Conservation (phyloP, 2,797 vertebrate genomes). For the Pipistrellus kuhlii region DNA sequence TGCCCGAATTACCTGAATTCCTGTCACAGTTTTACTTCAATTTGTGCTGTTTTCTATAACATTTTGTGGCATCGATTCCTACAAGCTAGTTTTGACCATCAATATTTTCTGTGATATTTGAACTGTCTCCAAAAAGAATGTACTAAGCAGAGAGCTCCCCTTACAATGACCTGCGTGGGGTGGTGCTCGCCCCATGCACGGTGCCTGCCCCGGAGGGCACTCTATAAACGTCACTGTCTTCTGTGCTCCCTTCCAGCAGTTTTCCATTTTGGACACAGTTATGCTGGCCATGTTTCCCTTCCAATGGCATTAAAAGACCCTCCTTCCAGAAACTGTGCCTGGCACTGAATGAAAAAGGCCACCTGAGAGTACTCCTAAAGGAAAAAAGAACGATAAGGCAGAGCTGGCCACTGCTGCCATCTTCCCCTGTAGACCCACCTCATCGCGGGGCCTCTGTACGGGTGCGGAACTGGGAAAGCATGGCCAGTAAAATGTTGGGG, state of each 20-base stretch:
- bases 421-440: neutral
- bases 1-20: conserved; percentile 26
- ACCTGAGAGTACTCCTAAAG: neutral
- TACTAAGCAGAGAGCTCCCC: neutral
- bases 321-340: neutral
- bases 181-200: neutral
- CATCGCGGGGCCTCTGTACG: neutral
- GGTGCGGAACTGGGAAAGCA: neutral
- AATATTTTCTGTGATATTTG: neutral
- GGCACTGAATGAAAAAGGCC: neutral
- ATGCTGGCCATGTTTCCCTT: neutral
- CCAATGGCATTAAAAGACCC: neutral
- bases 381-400: neutral
- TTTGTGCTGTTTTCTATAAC: neutral
- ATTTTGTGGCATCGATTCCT: neutral
- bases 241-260: neutral
- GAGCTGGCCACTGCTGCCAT: neutral
- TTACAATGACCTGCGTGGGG: neutral
- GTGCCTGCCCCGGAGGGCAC: neutral
- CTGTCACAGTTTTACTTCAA: conserved; percentile 3
- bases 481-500: neutral
- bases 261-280: neutral
- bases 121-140: neutral
- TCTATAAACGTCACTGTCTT: neutral
- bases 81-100: neutral